Evolutionary conservation across 2,797 vertebrate genomes (phyloP).

Genomic region (Clarias platycephalus): DNA sequence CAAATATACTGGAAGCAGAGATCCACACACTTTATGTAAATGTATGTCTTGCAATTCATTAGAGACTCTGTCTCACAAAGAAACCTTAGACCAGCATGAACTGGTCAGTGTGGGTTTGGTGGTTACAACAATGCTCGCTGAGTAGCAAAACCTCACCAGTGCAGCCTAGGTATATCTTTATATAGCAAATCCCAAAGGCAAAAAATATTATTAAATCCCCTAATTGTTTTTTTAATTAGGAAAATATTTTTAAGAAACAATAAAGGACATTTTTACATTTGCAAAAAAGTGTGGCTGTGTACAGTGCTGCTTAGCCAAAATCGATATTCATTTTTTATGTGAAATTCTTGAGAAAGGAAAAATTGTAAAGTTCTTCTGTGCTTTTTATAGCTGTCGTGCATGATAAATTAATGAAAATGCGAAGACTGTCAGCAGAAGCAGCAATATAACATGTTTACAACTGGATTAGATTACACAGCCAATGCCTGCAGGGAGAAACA

Average conservation of each 20-base stretch:
- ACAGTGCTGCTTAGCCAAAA: background rate
- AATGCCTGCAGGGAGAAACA: background rate
- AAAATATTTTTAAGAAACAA: background rate
- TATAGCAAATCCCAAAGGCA: background rate
- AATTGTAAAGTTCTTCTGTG: background rate
- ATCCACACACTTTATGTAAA: background rate
- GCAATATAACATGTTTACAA: conserved; percentile 5
- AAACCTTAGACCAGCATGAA: background rate
- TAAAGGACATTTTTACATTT: background rate
- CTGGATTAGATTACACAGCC: conserved; percentile 9
- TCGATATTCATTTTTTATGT: background rate
- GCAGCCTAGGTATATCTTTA: background rate
- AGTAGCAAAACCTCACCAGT: background rate
- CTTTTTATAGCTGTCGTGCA: background rate
- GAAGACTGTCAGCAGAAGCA: background rate
- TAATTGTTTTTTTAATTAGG: background rate
- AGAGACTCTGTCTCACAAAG: background rate
- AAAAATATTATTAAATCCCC: background rate
- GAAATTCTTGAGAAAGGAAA: background rate
- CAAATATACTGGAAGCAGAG: background rate
- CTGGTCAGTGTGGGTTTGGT: background rate
- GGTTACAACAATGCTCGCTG: background rate
- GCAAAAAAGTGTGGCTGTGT: background rate
- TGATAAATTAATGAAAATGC: background rate
- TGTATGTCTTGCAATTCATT: background rate